Percentiles rank a stretch among this genome's conserved stretches.
phyloP scores from a whole-genome alignment of 2,113 vertebrate genomes.

The Megaleporinus macrocephalus region DNA sequence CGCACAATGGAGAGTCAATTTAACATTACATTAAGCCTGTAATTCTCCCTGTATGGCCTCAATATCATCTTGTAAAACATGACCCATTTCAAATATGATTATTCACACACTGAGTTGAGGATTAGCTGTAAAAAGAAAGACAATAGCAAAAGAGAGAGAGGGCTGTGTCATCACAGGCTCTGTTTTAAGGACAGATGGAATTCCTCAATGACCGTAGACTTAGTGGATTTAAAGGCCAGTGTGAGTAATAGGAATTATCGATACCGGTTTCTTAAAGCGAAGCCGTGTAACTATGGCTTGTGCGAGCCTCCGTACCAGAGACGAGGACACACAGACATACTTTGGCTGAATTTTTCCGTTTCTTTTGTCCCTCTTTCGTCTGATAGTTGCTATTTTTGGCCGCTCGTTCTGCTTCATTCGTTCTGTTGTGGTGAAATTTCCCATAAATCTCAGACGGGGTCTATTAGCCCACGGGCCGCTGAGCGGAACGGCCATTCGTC shows the following conservation, averaged over 20 bases:
- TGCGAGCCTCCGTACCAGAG: neutral
- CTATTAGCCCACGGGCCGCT: conserved; percentile 54
- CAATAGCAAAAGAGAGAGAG: neutral
- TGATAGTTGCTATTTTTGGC: conserved; percentile 47
- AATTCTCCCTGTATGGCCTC: conserved; percentile 11
- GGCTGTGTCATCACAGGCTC: neutral
- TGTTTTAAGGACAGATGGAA: neutral
- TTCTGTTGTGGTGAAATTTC: conserved; percentile 45
- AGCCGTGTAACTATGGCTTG: neutral
- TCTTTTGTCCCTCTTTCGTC: neutral
- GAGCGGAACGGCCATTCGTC: conserved; percentile 55
- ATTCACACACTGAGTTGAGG: neutral
- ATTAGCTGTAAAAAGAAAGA: conserved; percentile 1
- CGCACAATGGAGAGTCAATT: neutral
- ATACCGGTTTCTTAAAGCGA: neutral
- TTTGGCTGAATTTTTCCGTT: conserved; percentile 2
- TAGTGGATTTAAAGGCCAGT: neutral
- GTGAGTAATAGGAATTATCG: neutral
- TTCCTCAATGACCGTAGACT: neutral
- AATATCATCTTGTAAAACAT: conserved; percentile 4
- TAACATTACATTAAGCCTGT: conserved; percentile 34
- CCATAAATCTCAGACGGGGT: conserved; percentile 56
- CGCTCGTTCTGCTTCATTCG: conserved; percentile 35
- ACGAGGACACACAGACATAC: neutral
- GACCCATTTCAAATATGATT: conserved; percentile 5